Evolutionary conservation across 35 echinoderm and acorn worm species (phyloP).

Genomic region (Heliocidaris erythrogramma): DNA sequence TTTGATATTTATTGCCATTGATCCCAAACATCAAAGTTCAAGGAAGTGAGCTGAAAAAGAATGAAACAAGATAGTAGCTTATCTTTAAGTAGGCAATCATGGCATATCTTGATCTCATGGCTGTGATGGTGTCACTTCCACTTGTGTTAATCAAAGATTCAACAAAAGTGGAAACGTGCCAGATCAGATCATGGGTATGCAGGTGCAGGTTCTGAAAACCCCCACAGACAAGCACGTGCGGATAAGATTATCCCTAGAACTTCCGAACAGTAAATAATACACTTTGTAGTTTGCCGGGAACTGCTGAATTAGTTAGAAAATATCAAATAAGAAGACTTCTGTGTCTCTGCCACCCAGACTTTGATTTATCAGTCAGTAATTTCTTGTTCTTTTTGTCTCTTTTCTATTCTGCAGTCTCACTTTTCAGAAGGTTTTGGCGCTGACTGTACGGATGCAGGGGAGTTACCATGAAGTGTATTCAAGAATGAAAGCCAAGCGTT

Average conservation of each 20-base stretch:
- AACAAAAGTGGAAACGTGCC: too few species aligned
- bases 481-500: conserved; percentile 22
- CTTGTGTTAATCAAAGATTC: too few species aligned
- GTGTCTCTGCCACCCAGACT: too few species aligned
- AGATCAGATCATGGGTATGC: too few species aligned
- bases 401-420: background rate
- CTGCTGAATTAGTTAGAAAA: too few species aligned
- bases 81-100: background rate
- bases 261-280: too few species aligned
- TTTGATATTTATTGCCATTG: background rate
- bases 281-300: too few species aligned
- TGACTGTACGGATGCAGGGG: background rate
- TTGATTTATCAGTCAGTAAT: background rate
- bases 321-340: too few species aligned
- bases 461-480: conserved; percentile 12
- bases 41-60: background rate
- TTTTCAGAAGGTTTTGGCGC: background rate
- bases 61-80: background rate
- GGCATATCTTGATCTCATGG: background rate
- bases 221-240: too few species aligned
- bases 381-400: background rate
- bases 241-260: too few species aligned
- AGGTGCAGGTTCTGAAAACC: too few species aligned
- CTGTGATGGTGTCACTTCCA: background rate
- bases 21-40: background rate